Conservation (phyloP, 1,140 invertebrate genomes). For the Caerostris extrusa region DNA sequence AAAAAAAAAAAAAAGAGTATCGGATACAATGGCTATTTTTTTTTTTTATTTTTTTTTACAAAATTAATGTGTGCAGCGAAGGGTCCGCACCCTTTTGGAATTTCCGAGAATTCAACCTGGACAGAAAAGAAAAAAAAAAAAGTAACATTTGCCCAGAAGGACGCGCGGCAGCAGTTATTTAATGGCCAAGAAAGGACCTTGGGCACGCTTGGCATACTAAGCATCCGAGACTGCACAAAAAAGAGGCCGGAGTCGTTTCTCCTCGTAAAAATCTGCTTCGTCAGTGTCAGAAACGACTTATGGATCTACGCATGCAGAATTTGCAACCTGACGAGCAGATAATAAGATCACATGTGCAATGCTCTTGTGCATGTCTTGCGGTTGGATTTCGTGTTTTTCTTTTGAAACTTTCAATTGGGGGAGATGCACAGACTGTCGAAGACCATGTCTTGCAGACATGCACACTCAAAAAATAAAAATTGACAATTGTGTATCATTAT, state of each 20-base stretch:
- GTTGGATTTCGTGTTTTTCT: background rate
- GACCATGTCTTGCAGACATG: no score
- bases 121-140: no score
- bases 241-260: background rate
- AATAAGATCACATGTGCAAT: background rate
- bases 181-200: background rate
- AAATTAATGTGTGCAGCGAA: background rate
- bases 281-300: background rate
- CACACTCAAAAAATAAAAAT: no score
- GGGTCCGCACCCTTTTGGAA: conserved; percentile 25
- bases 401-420: no score
- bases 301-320: background rate
- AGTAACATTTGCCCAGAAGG: background rate
- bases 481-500: no score
- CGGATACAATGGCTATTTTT: no score
- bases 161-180: background rate
- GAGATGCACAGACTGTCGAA: no score
- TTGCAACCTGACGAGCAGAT: background rate
- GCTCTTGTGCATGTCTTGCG: background rate
- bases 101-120: background rate
- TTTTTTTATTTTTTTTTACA: no score
- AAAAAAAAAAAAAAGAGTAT: no score
- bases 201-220: background rate
- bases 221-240: background rate
- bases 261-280: background rate